Evolutionary conservation across 2,888 invertebrate genomes (phyloP), one percentile per base, ranked within the genome.

Genomic region (Drosophila greeni): DNA sequence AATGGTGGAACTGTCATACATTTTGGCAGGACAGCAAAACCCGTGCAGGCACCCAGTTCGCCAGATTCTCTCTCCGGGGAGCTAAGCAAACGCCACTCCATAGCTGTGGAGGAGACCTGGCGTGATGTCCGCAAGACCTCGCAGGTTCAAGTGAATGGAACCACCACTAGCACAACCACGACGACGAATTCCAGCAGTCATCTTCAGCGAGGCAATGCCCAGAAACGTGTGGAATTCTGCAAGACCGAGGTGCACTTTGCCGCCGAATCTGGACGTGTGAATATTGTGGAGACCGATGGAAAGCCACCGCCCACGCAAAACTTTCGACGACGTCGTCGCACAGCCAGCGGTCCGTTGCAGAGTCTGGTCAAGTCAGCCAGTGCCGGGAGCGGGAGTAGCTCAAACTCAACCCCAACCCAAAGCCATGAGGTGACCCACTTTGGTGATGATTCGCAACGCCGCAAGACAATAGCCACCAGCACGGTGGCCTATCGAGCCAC

Each of bases 191-290:
- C 24, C 40, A 59, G 65, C 31, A 72, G 58, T 20, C 81, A 80
- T 33, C 56, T 76, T 18, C 74, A 74, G 12, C 66, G 82, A 37
- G 64, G 70, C 51, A 80, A 72, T 29, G 84, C 79, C 9, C 79
- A 95, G 86, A 94, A 92, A 88, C 86, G 89, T 8, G 95, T 96
- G 0, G 95, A 94, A 82, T 96, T 96, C 87, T 95, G 95, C 85
- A 95, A 95, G 89, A 95, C 95, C 1, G 96, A 96, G 89, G 92
- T 96, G 26, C 96, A 96, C 87, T 95, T 95, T 86, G 94, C 95
- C 0, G 94, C 95, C 16, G 95, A 95, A 85, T 94, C 95, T 2
- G 96, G 96, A 0, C 92, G 93, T 78, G 94, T 96, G 0, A 95
- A 95, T 85, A 95, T 96, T 62, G 95, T 96, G 33, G 95, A 95